phyloP scores from a whole-genome alignment of 2,888 invertebrate genomes.

The Brachynemurus nebulosus region DNA sequence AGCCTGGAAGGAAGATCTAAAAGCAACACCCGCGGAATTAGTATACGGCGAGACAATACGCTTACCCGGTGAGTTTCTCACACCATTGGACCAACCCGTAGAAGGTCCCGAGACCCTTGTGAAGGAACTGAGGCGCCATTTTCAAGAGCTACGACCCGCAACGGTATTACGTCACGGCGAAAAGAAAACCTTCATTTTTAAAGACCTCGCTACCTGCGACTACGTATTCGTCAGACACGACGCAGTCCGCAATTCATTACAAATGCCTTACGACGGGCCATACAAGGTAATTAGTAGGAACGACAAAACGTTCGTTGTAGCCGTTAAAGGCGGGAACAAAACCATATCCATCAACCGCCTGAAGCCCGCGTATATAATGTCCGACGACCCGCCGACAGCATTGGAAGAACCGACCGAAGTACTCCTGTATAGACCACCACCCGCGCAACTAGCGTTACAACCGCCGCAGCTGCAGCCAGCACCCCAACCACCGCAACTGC shows the following conservation, averaged over 20 bases:
- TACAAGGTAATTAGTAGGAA: background rate
- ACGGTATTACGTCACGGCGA: background rate
- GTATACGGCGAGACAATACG: no score
- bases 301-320: background rate
- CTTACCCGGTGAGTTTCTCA: no score
- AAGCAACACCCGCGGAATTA: no score
- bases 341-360: background rate
- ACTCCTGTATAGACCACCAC: no score
- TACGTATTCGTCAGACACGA: background rate
- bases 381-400: no score
- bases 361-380: background rate
- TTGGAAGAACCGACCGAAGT: no score
- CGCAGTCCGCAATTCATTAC: background rate
- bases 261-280: background rate
- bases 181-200: background rate
- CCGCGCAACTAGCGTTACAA: no score
- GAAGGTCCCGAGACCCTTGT: background rate
- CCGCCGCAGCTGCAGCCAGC: no score
- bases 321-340: background rate
- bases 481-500: no score
- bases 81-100: no score
- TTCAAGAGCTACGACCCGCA: background rate
- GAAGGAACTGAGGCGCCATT: background rate
- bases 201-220: background rate
- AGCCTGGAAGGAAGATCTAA: conserved; percentile 12